phyloP scores from a whole-genome alignment of 2,888 invertebrate genomes.

The Tetramorium bicarinatum region DNA sequence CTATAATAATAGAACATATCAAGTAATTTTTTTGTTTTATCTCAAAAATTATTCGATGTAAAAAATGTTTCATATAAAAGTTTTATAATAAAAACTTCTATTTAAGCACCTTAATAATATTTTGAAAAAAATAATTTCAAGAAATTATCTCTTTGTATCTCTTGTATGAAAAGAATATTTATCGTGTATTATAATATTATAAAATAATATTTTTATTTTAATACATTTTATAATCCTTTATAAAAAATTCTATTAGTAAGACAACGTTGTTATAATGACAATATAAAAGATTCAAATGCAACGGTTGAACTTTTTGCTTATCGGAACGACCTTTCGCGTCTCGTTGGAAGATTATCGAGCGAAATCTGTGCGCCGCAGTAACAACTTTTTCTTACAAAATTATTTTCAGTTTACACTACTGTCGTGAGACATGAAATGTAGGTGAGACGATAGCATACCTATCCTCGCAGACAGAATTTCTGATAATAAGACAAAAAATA shows the following conservation, averaged over 20 bases:
- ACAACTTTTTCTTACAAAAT: neutral
- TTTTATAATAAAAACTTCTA: too few species aligned
- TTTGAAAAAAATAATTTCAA: neutral
- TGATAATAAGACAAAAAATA: too few species aligned
- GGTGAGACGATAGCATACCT: too few species aligned
- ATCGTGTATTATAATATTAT: neutral
- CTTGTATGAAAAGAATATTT: neutral
- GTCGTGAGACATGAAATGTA: neutral
- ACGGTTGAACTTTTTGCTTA: neutral
- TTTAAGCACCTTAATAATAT: too few species aligned
- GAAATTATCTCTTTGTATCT: neutral
- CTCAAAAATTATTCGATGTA: too few species aligned
- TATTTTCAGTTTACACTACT: conserved; percentile 11
- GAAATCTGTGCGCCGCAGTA: neutral
- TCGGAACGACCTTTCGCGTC: neutral
- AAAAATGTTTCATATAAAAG: too few species aligned
- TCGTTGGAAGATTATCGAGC: conserved; percentile 10
- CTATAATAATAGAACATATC: too few species aligned
- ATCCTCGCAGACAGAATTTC: too few species aligned
- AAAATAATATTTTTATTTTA: neutral
- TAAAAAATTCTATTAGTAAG: too few species aligned
- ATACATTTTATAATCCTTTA: neutral
- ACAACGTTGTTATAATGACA: neutral
- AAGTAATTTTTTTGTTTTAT: too few species aligned
- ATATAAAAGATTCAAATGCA: conserved; percentile 15